Evolutionary conservation across 2,888 invertebrate species (phyloP).

Genomic region (Cosmopolites sordidus): DNA sequence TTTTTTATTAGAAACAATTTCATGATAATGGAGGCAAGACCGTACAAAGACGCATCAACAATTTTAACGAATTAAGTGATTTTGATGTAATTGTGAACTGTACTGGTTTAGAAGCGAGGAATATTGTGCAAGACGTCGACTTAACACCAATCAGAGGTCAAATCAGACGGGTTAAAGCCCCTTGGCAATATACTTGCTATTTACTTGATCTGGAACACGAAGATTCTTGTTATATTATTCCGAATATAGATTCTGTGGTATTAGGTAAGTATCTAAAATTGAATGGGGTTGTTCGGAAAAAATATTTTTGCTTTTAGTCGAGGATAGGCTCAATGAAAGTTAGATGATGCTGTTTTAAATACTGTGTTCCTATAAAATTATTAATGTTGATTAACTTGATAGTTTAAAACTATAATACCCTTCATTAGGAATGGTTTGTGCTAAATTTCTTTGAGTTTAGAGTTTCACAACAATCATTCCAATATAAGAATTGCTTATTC

Average conservation of each 20-base stretch:
- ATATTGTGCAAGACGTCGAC: conserved; percentile 58
- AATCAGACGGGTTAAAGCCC: conserved; percentile 59
- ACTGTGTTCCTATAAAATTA: no score
- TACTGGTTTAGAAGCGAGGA: conserved; percentile 63
- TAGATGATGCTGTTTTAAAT: not conserved
- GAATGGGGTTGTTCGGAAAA: no score
- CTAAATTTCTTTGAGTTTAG: no score
- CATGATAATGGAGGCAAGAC: conserved; percentile 56
- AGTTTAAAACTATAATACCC: no score
- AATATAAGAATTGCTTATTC: no score
- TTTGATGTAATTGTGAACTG: conserved; percentile 75
- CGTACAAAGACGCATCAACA: conserved; percentile 50
- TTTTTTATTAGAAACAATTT: conserved; percentile 52
- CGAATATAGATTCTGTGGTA: conserved; percentile 51
- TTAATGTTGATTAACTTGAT: no score
- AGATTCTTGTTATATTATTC: conserved; percentile 67
- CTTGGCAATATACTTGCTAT: conserved; percentile 56
- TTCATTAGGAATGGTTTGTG: no score
- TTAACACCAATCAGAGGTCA: conserved; percentile 72
- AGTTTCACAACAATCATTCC: no score
- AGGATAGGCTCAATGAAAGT: no score
- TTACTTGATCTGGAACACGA: conserved; percentile 39
- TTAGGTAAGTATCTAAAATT: conserved; percentile 10
- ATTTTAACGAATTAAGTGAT: conserved; percentile 48
- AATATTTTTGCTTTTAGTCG: no score